phyloP scores from a whole-genome alignment of 1,140 invertebrate species.

The Heliconius nattereri region DNA sequence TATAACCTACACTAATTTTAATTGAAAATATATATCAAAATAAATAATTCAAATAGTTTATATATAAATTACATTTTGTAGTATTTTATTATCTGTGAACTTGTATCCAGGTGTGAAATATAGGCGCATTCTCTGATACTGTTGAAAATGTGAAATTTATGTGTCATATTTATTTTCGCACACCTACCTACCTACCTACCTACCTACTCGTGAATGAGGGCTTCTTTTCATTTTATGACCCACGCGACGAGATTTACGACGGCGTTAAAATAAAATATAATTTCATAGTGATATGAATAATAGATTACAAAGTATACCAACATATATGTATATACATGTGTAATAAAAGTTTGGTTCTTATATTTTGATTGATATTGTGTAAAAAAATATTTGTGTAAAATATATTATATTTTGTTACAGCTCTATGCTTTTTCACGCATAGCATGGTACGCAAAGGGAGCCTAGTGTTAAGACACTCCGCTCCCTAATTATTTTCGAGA shows the following conservation, averaged over 20 bases:
- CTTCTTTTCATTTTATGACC: slow-evolving; percentile 67
- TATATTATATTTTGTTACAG: too few species aligned
- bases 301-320: neutral
- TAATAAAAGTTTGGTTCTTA: too few species aligned
- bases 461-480: too few species aligned
- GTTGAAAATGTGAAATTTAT: slow-evolving; percentile 71
- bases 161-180: slow-evolving; percentile 59
- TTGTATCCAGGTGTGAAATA: slow-evolving; percentile 12
- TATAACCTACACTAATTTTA: too few species aligned
- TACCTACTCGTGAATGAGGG: slow-evolving; percentile 60
- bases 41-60: neutral
- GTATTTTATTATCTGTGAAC: slow-evolving; percentile 5
- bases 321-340: neutral
- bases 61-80: neutral
- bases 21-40: neutral
- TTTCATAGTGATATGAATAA: slow-evolving; percentile 58
- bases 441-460: too few species aligned
- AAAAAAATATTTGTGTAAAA: too few species aligned
- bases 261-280: slow-evolving; percentile 75
- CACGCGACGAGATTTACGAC: slow-evolving; percentile 68
- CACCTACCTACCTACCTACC: neutral
- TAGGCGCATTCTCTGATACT: slow-evolving; percentile 46
- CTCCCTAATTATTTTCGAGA: too few species aligned
- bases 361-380: too few species aligned
- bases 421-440: too few species aligned